These are phyloP conservation scores for Herpailurus yagouaroundi DNA, from an alignment of 2,113 vertebrate genomes.

Conservation along the genomic window DNA sequence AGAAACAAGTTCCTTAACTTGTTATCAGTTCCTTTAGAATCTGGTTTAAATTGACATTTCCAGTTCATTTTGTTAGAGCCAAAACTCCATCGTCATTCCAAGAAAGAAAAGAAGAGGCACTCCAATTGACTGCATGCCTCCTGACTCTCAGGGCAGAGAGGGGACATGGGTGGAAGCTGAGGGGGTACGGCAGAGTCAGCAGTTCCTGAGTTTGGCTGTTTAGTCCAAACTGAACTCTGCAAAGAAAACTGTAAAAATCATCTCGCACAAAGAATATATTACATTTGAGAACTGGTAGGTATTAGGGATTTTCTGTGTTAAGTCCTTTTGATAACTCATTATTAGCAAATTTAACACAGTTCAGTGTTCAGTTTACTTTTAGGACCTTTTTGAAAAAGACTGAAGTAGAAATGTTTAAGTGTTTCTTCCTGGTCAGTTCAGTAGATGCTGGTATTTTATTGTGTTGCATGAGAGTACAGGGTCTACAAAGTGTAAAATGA, in stretches of 20 bases:
- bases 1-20: not conserved
- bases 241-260: not conserved
- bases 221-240: not conserved
- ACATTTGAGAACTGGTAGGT: not conserved
- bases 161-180: no score
- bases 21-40: not conserved
- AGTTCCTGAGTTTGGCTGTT: not conserved
- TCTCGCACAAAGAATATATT: not conserved
- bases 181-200: not conserved
- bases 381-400: not conserved
- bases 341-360: not conserved
- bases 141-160: not conserved
- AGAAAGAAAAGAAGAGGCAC: not conserved
- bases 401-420: not conserved
- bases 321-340: not conserved
- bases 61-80: not conserved
- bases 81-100: not conserved
- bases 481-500: not conserved
- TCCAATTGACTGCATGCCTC: not conserved
- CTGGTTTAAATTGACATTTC: not conserved
- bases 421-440: not conserved
- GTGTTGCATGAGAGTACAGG: not conserved
- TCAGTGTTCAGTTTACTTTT: not conserved
- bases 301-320: not conserved
- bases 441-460: not conserved